Base-by-base conservation (phyloP, 2,113 vertebrate genomes). In the cattle (Bos taurus) region DNA sequence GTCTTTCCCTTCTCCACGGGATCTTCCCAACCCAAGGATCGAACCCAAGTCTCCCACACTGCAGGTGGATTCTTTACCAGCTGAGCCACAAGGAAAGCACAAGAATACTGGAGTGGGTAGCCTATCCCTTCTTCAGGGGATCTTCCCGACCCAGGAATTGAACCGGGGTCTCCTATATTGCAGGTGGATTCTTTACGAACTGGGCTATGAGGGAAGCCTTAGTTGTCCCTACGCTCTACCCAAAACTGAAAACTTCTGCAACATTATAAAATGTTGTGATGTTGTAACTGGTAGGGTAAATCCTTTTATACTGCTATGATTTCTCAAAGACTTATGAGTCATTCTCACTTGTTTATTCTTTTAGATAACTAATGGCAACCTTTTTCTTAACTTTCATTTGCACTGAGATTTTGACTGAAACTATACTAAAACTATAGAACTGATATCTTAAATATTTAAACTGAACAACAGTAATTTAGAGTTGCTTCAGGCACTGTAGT, bases 361-460 rank as follows among this genome's bases (percentile, higher is more conserved):
- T 92, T 64, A 85, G 40, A 80, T 88, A 64, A 96, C 77, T 64
- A 95, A 2, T 64, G 64, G 36, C 40, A 88, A 71, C 8, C 7
- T 93, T 54, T 86, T 71, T 54, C 50, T 91, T 87, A 80, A 91
- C 33, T 81, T 96, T 81, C 14, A 91, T 9, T n/a, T 40, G 21
- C 82, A 95, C 25, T 92, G n/a, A 54, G 40, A 82, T 54, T 89
- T 56, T 82, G 26, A 64, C 6, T 43, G 7, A 74, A 96, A 86
- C 36, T 82, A 86, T 3, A 90, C 23, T 52, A 50, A n/a, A 93
- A 78, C 62, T 92, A 10, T 5, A 93, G 48, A 88, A 91, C 2
- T 50, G n/a, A 84, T 30, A 91, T 81, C 46, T 95, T 62, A 97
- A 96, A 88, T 62, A 91, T 40, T 92, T 57, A 92, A 88, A 91